Evolutionary conservation across 1,140 invertebrate species (phyloP), one percentile per base, ranked within the genome.

Genomic region (Dysdera silvatica): DNA sequence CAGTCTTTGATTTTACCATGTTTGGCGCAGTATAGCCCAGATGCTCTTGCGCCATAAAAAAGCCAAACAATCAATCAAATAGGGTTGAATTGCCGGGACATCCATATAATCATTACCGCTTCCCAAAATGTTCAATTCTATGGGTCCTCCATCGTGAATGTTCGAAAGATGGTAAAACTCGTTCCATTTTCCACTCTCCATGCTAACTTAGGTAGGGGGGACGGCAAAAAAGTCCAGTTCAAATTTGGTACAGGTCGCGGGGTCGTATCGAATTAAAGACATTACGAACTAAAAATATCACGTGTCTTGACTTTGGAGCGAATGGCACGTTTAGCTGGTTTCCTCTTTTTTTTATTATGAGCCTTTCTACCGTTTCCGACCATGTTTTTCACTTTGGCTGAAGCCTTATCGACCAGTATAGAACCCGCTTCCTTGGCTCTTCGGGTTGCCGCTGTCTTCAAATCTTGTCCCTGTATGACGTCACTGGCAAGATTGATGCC

Each of bases 311-410:
- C 37, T 31, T 61, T 61, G 0, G 47, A 41, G 31, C 32, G 31
- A 51, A 53, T 61, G 48, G 41, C 0, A n/a, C 12, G 8, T 41
- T 61, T 51, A n/a, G 28, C 3, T 18, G 4, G 20, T 12, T 40
- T 51, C 6, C 48, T 24, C 4, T 52, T 61, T 24, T 48, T 61
- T 61, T 61, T 61, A n/a, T n/a, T n/a, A n/a, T n/a, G n/a, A n/a
- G n/a, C n/a, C 40, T 52, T 32, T 20, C 23, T 18, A 33, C 58
- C 58, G 14, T 32, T 28, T 4, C 48, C 58, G 7, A 43, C 31
- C 58, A 61, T 52, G 6, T n/a, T 24, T 0, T 41, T 24, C 24
- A 52, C 3, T 24, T 52, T 26, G n/a, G 40, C 18, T 6, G 48
- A 4, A 31, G 58, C 48, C 41, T 51, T 52, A 8, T 20, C 24